phyloP scores from a whole-genome alignment of 2,797 vertebrate genomes.

The Halcyon badia region DNA sequence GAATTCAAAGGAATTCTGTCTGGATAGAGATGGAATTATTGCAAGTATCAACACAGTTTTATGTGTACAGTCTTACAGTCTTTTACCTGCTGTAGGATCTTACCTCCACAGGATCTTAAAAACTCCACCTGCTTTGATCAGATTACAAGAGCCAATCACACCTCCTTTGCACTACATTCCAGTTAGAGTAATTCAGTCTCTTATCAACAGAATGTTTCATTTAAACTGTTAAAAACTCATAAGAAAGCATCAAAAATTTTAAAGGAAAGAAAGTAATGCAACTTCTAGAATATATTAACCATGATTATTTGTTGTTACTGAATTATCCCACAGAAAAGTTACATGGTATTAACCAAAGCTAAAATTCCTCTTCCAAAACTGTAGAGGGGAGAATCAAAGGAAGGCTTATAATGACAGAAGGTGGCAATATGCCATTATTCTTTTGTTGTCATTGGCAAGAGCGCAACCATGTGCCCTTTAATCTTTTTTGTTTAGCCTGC shows the following conservation, averaged over 20 bases:
- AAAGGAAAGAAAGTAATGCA: neutral
- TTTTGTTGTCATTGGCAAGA: constrained; percentile 45
- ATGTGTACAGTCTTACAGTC: neutral
- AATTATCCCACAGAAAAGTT: neutral
- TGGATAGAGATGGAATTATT: neutral
- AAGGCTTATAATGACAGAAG: neutral
- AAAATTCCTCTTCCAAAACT: neutral
- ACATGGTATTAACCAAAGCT: neutral
- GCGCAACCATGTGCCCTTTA: constrained; percentile 37
- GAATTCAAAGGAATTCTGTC: neutral
- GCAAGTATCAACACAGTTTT: neutral
- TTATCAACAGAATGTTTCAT: neutral
- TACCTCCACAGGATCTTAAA: neutral
- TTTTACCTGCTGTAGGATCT: neutral
- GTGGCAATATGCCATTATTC: constrained; percentile 40
- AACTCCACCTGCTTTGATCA: neutral
- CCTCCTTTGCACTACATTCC: neutral
- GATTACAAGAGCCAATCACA: neutral
- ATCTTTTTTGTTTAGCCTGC: constrained; percentile 38
- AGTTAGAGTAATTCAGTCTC: neutral
- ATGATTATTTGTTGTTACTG: neutral
- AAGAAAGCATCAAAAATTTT: neutral
- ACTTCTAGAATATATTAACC: neutral
- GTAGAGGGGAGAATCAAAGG: neutral
- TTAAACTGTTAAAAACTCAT: neutral